Conservation (phyloP, 2,113 vertebrate species). For the Chelonoidis abingdonii region DNA sequence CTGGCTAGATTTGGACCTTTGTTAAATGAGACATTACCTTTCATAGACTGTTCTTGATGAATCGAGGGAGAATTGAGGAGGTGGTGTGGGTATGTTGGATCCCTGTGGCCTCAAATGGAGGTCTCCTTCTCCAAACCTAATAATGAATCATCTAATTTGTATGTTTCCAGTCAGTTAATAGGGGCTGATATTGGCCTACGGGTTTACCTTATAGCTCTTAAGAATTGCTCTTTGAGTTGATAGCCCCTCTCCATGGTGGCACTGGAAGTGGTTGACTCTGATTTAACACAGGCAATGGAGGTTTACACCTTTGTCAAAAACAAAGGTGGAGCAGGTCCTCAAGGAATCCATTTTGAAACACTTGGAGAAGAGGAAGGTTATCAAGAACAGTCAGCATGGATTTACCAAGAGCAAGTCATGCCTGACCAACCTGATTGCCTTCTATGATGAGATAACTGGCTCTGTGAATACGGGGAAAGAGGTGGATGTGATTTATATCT, state of each 20-base stretch:
- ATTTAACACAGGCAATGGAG: background rate
- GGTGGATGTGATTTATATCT: no score
- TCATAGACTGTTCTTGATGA: background rate
- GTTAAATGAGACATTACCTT: no score
- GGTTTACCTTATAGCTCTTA: background rate
- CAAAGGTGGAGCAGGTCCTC: no score
- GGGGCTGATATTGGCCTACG: background rate
- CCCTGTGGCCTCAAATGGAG: background rate
- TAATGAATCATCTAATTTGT: background rate
- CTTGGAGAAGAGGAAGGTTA: no score
- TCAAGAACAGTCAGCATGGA: no score
- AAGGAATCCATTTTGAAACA: no score
- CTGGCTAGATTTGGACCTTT: background rate
- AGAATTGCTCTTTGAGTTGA: background rate
- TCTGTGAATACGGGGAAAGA: no score
- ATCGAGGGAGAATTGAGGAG: background rate
- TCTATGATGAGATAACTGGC: no score
- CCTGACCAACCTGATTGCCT: no score
- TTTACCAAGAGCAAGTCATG: no score
- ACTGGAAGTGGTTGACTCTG: background rate
- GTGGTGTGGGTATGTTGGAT: background rate
- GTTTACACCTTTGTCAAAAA: no score
- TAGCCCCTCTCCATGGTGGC: background rate
- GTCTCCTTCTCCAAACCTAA: background rate
- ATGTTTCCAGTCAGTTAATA: background rate